Percentiles rank a stretch among this genome's conserved stretches.
phyloP scores from a whole-genome alignment of 2,797 vertebrate genomes.

The Leptoclinus maculatus region DNA sequence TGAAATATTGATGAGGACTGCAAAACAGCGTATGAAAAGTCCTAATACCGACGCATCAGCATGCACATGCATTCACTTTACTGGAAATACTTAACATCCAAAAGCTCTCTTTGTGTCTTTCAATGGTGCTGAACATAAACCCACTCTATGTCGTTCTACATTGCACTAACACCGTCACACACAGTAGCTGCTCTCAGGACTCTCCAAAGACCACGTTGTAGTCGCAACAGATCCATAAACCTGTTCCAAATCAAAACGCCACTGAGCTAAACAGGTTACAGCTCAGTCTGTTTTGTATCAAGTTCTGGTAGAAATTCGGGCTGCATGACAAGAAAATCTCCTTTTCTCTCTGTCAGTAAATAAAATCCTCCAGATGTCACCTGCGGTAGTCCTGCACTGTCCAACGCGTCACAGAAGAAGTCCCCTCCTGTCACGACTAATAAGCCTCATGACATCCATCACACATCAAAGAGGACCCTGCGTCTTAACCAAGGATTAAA shows the following conservation, averaged over 20 bases:
- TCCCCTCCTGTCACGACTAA: neutral
- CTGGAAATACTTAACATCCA: neutral
- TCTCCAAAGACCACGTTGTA: neutral
- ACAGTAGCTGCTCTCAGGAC: neutral
- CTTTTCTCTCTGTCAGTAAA: neutral
- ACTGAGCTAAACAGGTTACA: neutral
- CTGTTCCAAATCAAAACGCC: neutral
- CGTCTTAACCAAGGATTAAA: neutral
- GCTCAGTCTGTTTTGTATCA: neutral
- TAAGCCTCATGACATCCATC: neutral
- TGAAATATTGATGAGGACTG: conserved; percentile 18
- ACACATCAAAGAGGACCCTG: neutral
- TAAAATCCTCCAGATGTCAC: neutral
- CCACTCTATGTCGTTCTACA: neutral
- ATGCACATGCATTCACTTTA: neutral
- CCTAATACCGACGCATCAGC: neutral
- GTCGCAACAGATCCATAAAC: neutral
- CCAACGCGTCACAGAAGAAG: neutral
- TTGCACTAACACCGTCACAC: neutral
- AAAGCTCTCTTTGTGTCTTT: neutral
- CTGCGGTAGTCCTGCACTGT: neutral
- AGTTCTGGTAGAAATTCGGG: neutral
- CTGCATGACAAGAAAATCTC: neutral
- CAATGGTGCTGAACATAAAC: neutral
- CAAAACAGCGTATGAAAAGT: neutral